Base-by-base conservation (phyloP, 2,113 vertebrate species). In the Eulacestoma nigropectus region DNA sequence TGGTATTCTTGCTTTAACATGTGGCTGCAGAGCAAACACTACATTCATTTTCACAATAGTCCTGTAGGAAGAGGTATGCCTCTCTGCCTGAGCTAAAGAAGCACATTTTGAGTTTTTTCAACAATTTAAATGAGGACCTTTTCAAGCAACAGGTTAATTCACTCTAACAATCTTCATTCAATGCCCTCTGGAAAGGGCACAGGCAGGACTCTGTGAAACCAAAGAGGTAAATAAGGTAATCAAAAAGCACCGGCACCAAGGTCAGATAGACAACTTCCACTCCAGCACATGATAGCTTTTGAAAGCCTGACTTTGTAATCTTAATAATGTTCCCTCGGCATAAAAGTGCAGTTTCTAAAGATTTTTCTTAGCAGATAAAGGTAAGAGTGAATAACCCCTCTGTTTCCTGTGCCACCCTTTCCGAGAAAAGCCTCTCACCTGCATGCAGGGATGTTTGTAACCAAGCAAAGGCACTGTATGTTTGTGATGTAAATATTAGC, bases 401-500 rank as follows among this genome's bases (percentile, higher is more conserved):
- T 65, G 56, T 50, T 92, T 76, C 56, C 60, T 7, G 18, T 41
- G 69, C 80, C 76, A 59, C 90, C 80, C 86, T 74, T 94, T 88
- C 84, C 0, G 30, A 80, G 72, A 92, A 97, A 95, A 49, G 47
- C 76, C 84, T 93, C 84, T 86, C 33, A 9, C 44, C 72, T 60
- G 13, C 53, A 56, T 0, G 29, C 46, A 30, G 55, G 37, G 42
- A 56, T 90, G 69, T 97, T 95, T 96, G 83, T 64, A 77, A 92
- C 80, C 89, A 95, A 97, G 87, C 96, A 95, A 80, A 88, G 59
- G 85, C 53, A 37, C 91, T 16, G 1, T 53, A 29, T 91, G 81
- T 97, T 94, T 97, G 92, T 69, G 59, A 55, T 95, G 93, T 96
- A 96, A 97, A 97, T 95, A 97, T 96, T 94, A 92, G 75, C 78